Evolutionary conservation across 2,113 vertebrate species (phyloP).

Genomic region (Ivindomyrus marchei): DNA sequence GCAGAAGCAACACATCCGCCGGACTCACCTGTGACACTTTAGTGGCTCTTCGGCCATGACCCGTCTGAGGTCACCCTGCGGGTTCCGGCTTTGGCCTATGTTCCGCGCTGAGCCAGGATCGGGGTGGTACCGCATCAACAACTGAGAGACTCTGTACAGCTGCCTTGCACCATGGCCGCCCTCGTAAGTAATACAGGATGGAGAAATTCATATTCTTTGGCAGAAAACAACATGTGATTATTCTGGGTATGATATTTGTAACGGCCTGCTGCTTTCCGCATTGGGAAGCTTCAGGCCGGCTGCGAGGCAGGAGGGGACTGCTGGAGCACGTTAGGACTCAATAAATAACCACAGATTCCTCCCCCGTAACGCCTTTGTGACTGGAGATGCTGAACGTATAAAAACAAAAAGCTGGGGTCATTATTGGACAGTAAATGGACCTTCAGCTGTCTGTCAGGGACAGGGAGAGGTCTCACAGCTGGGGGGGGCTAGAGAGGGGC

Average conservation of each 20-base stretch:
- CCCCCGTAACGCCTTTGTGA: neutral
- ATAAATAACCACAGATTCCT: neutral
- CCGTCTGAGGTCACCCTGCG: neutral
- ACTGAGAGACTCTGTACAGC: neutral
- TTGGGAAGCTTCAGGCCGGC: neutral
- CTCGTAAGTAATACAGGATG: neutral
- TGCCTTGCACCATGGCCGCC: neutral
- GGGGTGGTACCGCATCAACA: neutral
- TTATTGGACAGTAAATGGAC: neutral
- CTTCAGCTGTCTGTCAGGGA: neutral
- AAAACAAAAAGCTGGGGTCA: neutral
- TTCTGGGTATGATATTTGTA: neutral
- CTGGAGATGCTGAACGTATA: neutral
- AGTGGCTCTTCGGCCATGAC: neutral
- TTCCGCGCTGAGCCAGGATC: neutral
- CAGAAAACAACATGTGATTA: neutral
- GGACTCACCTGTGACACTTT: neutral
- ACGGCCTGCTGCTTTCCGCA: neutral
- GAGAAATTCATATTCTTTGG: neutral
- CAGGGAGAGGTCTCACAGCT: neutral
- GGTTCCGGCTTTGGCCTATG: neutral
- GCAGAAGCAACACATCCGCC: neutral
- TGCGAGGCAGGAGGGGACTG: neutral
- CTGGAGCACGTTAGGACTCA: neutral
- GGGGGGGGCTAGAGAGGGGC: neutral